These are phyloP conservation scores for Argya squamiceps DNA, from an alignment of 2,797 vertebrate species.

Conservation along the genomic window DNA sequence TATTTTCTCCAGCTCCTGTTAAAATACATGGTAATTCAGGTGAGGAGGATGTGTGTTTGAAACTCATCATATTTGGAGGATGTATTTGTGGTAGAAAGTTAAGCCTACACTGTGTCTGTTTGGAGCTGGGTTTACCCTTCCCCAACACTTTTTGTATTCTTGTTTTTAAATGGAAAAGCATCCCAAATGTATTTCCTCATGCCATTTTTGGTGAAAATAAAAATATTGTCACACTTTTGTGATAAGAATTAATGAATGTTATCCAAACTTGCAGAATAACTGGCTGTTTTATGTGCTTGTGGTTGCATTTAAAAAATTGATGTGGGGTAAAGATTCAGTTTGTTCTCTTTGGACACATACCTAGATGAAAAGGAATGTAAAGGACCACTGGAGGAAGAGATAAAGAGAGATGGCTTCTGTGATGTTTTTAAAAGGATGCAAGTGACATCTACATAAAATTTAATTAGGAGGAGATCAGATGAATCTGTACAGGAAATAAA, in stretches of 20 bases:
- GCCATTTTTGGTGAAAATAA: neutral
- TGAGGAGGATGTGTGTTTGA: conserved; percentile 57
- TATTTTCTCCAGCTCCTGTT: conserved; percentile 93
- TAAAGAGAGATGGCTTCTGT: neutral
- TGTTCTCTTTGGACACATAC: neutral
- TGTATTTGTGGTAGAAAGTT: neutral
- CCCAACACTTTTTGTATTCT: neutral
- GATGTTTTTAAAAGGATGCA: neutral
- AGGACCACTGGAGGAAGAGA: neutral
- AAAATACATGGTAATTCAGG: conserved; percentile 97
- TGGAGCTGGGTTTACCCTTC: neutral
- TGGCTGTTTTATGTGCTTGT: neutral
- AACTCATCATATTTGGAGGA: neutral
- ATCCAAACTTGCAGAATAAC: neutral
- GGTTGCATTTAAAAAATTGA: neutral
- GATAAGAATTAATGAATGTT: neutral
- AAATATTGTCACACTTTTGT: neutral
- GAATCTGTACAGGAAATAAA: neutral
- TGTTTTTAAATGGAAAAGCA: neutral
- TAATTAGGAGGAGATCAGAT: conserved; percentile 10
- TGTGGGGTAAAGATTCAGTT: neutral
- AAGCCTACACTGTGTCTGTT: fast-evolving
- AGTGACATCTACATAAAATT: neutral
- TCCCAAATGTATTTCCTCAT: neutral
- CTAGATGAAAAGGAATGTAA: neutral